phyloP scores from a whole-genome alignment of 2,797 vertebrate species.

The Scolopax bukidnonensis region DNA sequence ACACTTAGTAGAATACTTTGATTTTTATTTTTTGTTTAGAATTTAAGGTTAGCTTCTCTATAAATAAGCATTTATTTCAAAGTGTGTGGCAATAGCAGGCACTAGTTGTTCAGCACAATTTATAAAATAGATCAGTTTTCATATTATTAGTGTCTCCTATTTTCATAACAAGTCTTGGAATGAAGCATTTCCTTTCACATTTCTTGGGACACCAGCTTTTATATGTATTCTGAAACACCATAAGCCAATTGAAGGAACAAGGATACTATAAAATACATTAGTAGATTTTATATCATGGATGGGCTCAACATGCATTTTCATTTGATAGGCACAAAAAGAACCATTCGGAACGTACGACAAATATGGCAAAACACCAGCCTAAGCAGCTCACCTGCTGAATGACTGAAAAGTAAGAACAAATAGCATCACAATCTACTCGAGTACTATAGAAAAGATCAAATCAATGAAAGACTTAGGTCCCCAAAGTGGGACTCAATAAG shows the following conservation, averaged over 20 bases:
- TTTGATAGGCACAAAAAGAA: conserved; percentile 24
- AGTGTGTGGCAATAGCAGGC: neutral
- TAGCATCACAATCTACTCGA: neutral
- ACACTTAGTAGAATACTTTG: neutral
- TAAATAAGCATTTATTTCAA: neutral
- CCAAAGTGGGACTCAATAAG: neutral
- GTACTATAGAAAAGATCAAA: neutral
- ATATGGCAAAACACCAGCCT: neutral
- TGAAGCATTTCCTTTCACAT: neutral
- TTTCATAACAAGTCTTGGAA: neutral
- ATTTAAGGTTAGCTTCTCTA: neutral
- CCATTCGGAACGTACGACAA: neutral
- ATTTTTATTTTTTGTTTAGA: neutral
- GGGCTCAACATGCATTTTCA: neutral
- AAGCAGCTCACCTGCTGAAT: neutral
- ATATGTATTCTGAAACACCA: neutral
- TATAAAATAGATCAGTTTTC: neutral
- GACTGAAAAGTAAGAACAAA: neutral
- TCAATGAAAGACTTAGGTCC: neutral
- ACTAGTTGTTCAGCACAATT: neutral
- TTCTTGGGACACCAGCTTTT: neutral
- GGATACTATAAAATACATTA: conserved; percentile 30
- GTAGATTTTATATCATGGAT: conserved; percentile 4
- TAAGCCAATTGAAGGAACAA: conserved; percentile 22
- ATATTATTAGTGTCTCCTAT: neutral